Base-by-base conservation (phyloP, 2,888 invertebrate genomes). In the Acronicta aceris region DNA sequence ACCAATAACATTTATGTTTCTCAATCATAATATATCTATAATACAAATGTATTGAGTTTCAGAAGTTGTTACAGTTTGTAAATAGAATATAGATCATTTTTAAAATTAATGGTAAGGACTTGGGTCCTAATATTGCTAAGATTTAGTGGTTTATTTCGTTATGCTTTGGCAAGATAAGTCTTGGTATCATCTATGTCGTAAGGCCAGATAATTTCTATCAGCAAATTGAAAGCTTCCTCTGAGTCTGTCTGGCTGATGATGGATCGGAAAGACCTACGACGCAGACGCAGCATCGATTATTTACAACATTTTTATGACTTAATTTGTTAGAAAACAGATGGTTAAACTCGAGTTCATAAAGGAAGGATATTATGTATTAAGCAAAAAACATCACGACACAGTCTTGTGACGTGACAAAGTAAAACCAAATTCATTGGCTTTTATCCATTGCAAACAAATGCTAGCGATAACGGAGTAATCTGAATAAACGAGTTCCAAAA, bases 171-270 rank as follows among this genome's bases (percentile, higher is more conserved):
- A 13, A 36, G 38, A 38, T 5, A 0, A 38, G n/a, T 12, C 12
- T 4, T 33, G n/a, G 33, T 33, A 2, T 33, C 33, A 12, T 33
- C 12, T 12, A 33, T 33, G 33, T 38, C 7, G 38, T 38, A 38
- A 38, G 6, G 12, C n/a, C n/a, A 38, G 38, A 38, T 38, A 38
- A 38, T n/a, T 38, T 40, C 30, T 30, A 38, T 46, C 62, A 47
- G 58, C 53, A 65, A 73, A 75, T 75, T 66, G 66, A 58, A 59
- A 38, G 54, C 55, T 65, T 74, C 64, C 71, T 69, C n/a, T 38
- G n/a, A 2, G 27, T 12, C 16, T 49, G 50, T 43, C 41, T 47
- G 36, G 13, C 53, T 43, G 33, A 64, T 65, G 76, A 76, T 78
- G 56, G 72, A 78, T 75, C 40, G 49, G 36, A 56, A 57, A 27